phyloP scores from a whole-genome alignment of 2,797 vertebrate genomes.

The Falco peregrinus region DNA sequence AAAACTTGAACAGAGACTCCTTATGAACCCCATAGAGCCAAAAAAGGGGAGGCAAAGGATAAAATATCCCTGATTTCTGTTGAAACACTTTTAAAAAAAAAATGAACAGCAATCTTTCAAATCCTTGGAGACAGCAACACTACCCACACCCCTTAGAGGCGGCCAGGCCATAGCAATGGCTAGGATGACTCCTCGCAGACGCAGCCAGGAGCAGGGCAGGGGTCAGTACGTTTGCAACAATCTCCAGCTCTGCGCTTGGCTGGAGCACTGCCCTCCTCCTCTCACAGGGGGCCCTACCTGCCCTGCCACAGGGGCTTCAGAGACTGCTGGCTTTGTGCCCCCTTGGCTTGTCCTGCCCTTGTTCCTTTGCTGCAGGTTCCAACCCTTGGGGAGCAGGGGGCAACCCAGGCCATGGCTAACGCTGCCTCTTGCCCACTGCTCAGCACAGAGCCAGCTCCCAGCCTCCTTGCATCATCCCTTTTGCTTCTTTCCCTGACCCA shows the following conservation, averaged over 20 bases:
- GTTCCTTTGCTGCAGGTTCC: not conserved
- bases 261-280: not conserved
- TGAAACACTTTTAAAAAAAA: not conserved
- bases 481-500: not conserved
- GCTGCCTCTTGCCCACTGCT: not conserved
- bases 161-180: not conserved
- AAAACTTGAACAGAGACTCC: not conserved
- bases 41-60: not conserved
- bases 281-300: not conserved
- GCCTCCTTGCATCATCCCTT: not conserved
- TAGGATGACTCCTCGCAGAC: not conserved
- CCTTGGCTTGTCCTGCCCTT: not conserved
- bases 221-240: not conserved
- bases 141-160: not conserved
- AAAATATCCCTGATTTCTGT: not conserved
- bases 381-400: not conserved
- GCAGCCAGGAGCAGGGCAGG: not conserved
- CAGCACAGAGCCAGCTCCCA: not conserved
- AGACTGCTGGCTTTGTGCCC: not conserved
- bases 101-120: not conserved
- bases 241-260: not conserved
- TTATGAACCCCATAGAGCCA: not conserved
- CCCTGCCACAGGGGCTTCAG: not conserved
- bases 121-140: not conserved
- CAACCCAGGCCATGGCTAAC: rapidly evolving